These are phyloP conservation scores for Melieria picta DNA, from an alignment of 2,888 invertebrate species.

Conservation along the genomic window DNA sequence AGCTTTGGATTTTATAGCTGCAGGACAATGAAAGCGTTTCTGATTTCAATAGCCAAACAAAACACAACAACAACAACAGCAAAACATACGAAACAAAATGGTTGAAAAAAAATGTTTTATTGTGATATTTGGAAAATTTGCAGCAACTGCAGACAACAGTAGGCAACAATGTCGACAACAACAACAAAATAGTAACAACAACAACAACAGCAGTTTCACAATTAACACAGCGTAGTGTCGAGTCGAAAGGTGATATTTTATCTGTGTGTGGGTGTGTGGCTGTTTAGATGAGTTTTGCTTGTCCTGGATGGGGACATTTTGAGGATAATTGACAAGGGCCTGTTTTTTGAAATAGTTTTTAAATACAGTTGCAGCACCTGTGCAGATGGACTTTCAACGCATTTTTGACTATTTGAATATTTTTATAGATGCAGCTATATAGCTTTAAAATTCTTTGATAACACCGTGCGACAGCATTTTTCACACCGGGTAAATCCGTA, in stretches of 20 bases:
- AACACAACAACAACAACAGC: background rate
- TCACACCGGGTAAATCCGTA: too few species aligned
- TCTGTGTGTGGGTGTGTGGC: background rate
- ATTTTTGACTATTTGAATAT: too few species aligned
- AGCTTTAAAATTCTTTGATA: too few species aligned
- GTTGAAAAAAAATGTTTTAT: conserved; percentile 1
- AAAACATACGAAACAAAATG: background rate
- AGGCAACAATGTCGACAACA: background rate
- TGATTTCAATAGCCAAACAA: conserved; percentile 35
- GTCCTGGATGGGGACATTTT: too few species aligned
- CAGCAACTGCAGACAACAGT: background rate
- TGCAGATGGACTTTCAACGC: too few species aligned
- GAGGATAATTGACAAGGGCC: too few species aligned
- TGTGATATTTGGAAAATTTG: background rate
- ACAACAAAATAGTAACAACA: background rate
- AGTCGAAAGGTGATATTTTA: conserved; percentile 14
- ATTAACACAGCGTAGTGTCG: conserved; percentile 13
- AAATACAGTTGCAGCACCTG: too few species aligned
- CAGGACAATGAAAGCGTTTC: conserved; percentile 36
- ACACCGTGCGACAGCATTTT: too few species aligned
- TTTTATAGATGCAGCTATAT: too few species aligned
- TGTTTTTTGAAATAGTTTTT: too few species aligned
- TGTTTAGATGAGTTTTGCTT: background rate
- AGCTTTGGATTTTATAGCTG: conserved; percentile 11
- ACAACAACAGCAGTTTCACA: background rate